Base-by-base conservation (phyloP, 1,140 invertebrate species). In the Marisa cornuarietis region DNA sequence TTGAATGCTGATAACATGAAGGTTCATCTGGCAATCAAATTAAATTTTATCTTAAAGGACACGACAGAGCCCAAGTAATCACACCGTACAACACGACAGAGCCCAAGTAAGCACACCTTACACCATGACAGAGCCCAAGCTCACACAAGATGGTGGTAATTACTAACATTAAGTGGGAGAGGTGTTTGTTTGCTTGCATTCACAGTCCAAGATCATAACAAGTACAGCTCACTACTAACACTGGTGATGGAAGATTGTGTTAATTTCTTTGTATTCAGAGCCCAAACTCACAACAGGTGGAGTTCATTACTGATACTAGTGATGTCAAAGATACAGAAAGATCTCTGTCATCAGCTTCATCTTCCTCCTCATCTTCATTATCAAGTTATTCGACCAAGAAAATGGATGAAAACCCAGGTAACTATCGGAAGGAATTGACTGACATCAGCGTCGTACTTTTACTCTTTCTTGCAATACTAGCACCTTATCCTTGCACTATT, bases 331-430 rank as follows among this genome's bases (percentile, higher is more conserved):
- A 87, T 75, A 78, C 74, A 76, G 84, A 84, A 16, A 58, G 54
- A 58, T 18, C 54, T 58, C 54, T 58, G 54, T 58, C 54, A 58
- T 58, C 54, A 14, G 54, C 54, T 14, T 18, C 54, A 42, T 42
- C 31, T 14, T 11, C 54, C 54, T 58, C 54, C 11, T 58, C 54
- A 9, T 58, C 54, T 58, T 72, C 81, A 63, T 71, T 79, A 26
- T 79, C 83, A 42, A 82, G 79, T 65, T 62, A 66, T 24, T 81
- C 81, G 9, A 81, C 85, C 71, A 87, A 87, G 76, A 87, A 87
- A 78, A 87, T 85, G 65, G 86, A 87, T 83, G 85, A 86, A 81
- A 78, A 82, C 14, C 24, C 81, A 79, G 86, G 86, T 87, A 72
- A 62, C 72, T 18, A 58, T 42, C 3, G 6, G 3, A 4, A 6